These are phyloP conservation scores for Merops nubicus DNA, from an alignment of 2,113 vertebrate genomes.

Conservation along the genomic window DNA sequence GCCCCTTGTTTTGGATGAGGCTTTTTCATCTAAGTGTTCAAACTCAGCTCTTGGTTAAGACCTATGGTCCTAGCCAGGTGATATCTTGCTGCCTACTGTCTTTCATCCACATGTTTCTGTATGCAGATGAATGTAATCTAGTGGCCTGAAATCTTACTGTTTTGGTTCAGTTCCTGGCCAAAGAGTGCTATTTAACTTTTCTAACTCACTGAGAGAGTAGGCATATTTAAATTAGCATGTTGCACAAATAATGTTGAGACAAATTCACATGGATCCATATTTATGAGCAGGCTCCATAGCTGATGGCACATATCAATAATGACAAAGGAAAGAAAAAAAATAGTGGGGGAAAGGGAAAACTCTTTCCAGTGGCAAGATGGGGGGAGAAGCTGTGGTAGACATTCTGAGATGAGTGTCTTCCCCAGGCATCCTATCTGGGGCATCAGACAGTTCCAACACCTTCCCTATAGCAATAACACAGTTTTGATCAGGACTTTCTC, in stretches of 20 bases:
- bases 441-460: accelerated
- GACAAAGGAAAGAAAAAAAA: background rate
- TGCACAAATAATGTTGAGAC: background rate
- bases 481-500: background rate
- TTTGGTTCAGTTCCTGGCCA: background rate
- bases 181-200: background rate
- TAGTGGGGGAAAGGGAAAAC: background rate
- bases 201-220: background rate
- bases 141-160: background rate
- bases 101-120: background rate
- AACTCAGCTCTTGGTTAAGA: background rate
- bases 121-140: background rate
- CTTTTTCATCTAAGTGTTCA: background rate
- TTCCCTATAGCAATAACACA: background rate
- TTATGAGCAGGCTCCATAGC: background rate
- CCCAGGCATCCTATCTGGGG: background rate
- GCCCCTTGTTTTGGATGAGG: background rate
- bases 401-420: background rate
- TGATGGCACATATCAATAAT: background rate
- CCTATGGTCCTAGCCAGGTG: background rate
- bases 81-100: background rate
- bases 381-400: background rate
- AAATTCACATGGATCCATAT: background rate
- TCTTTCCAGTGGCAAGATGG: background rate
- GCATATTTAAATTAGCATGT: background rate